These are phyloP conservation scores for Epicampocera succincta DNA, from an alignment of 2,888 invertebrate genomes.

Conservation along the genomic window DNA sequence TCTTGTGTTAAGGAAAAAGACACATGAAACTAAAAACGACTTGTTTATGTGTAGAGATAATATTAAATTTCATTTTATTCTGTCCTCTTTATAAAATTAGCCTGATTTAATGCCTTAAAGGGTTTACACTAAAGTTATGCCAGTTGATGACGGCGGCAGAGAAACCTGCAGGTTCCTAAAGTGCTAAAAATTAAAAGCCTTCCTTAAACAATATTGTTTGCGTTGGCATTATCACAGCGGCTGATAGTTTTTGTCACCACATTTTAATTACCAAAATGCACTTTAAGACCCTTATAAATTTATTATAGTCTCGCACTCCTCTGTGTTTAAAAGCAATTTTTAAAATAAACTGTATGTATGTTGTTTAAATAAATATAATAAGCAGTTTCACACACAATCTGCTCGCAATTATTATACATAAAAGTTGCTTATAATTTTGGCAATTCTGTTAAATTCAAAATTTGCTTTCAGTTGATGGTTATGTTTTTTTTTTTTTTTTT, in stretches of 20 bases:
- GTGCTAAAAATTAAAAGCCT: slow-evolving; percentile 55
- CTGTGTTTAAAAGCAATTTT: slow-evolving; percentile 5
- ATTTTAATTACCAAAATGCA: slow-evolving; percentile 40
- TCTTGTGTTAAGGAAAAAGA: slow-evolving; percentile 2
- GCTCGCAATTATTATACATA: slow-evolving; percentile 61
- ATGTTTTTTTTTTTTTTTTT: slow-evolving; percentile 13
- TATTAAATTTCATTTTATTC: slow-evolving; percentile 58
- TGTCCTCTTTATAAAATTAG: slow-evolving; percentile 48
- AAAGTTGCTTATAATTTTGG: slow-evolving; percentile 58
- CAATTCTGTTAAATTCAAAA: slow-evolving; percentile 51
- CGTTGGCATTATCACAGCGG: slow-evolving; percentile 22
- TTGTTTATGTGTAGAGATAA: slow-evolving; percentile 8
- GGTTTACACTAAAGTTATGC: slow-evolving; percentile 4
- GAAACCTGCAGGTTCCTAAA: slow-evolving; percentile 44
- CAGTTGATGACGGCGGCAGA: background rate
- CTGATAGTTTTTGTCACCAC: slow-evolving; percentile 61
- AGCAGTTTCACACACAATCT: slow-evolving; percentile 44
- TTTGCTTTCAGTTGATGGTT: slow-evolving; percentile 19
- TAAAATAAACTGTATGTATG: background rate
- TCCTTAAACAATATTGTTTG: background rate
- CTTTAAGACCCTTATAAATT: slow-evolving; percentile 50
- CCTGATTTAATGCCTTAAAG: slow-evolving; percentile 44
- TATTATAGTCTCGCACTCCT: slow-evolving; percentile 16
- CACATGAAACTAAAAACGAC: background rate
- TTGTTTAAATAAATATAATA: slow-evolving; percentile 8